Base-by-base conservation (phyloP, 2,113 vertebrate species). In the Chaenogobius annularis region DNA sequence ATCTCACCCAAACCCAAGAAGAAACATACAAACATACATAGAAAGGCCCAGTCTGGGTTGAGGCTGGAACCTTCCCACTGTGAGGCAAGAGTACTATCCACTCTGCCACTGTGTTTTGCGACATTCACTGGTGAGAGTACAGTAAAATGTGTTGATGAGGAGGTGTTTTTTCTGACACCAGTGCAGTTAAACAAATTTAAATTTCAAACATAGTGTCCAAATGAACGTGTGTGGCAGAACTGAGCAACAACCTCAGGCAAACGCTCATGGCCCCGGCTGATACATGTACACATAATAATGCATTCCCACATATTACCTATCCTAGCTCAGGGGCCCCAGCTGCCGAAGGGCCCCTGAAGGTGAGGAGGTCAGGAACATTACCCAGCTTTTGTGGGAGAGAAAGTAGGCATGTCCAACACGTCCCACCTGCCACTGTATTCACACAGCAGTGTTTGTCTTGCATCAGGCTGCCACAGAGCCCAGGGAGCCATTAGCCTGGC, bases 341-440 rank as follows among this genome's bases (percentile, higher is more conserved):
- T 88, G 91, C 86, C n/a, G 75, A 81, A 78, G 80, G 82, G 85
- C 89, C 81, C n/a, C 20, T 79, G 68, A 73, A 58, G 88, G 88
- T 89, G 88, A 90, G 78, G 75, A 84, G 88, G 89, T 89, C 86
- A 88, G 87, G 86, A 90, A 90, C 89, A 91, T 91, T 90, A 91
- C 79, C 88, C 86, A 67, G 79, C 89, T 89, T 90, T 90, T 87
- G 85, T 87, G 86, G 81, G 87, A 65, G 78, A 89, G 74, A 87
- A 86, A 90, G 86, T 77, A 86, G 85, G 87, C 91, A 91, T 89
- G 83, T 87, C 89, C 83, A 91, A 90, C 83, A 87, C 85, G 83
- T 87, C 88, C 85, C 91, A 91, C 91, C 89, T 91, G 90, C 86
- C 79, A 66, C 83, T 82, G 81, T 88, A 91, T 88, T 90, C 85